phyloP scores from a whole-genome alignment of 2,113 vertebrate species.

The Oncorhynchus tshawytscha region DNA sequence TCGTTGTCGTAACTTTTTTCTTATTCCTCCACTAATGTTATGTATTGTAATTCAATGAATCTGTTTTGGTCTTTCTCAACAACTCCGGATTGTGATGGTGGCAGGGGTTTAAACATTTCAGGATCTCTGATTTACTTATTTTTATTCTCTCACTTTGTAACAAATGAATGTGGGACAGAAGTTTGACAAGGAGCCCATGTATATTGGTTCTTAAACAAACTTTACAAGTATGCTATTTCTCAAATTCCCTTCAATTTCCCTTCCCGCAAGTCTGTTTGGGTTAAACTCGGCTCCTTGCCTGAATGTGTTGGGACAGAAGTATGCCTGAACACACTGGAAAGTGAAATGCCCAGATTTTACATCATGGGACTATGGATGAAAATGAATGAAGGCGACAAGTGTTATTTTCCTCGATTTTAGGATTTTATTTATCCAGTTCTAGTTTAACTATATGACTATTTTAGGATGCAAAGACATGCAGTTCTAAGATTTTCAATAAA shows the following conservation, averaged over 20 bases:
- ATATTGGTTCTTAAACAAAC: neutral
- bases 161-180: neutral
- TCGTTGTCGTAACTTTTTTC: neutral
- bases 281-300: neutral
- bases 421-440: too few relatives aligned
- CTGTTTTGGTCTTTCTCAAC: neutral
- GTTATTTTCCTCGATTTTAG: too few relatives aligned
- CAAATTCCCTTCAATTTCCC: neutral
- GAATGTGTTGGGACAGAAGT: neutral
- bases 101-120: neutral
- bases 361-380: neutral
- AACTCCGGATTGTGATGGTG: neutral
- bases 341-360: neutral
- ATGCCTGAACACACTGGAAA: neutral
- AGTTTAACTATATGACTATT: too few relatives aligned
- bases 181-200: conserved; percentile 1
- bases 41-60: neutral
- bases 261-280: neutral
- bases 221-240: neutral
- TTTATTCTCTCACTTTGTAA: neutral
- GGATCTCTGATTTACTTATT: neutral
- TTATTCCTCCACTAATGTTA: neutral
- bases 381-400: too few relatives aligned
- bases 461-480: too few relatives aligned
- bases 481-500: too few relatives aligned